phyloP scores from a whole-genome alignment of 2,888 invertebrate genomes.

The Spilarctia lutea region DNA sequence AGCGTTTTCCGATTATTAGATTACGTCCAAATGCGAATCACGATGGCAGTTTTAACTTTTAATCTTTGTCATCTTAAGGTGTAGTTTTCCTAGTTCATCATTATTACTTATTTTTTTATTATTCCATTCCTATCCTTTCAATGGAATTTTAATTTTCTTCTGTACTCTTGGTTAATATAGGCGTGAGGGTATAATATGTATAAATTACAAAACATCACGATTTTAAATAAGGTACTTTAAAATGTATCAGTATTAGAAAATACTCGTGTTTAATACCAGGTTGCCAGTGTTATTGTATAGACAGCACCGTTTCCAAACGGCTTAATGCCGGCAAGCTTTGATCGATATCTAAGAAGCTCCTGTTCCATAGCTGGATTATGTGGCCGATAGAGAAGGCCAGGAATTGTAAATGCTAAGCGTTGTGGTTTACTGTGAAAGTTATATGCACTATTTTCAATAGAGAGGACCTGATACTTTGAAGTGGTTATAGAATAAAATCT shows the following conservation, averaged over 20 bases:
- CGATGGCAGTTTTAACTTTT: neutral
- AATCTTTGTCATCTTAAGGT: neutral
- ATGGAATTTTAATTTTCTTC: too few relatives aligned
- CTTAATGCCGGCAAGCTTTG: conserved; percentile 42
- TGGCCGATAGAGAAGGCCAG: conserved; percentile 26
- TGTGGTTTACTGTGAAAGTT: conserved; percentile 14
- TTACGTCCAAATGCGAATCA: neutral
- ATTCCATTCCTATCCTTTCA: too few relatives aligned
- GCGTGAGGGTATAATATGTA: too few relatives aligned
- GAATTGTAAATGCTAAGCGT: conserved; percentile 31
- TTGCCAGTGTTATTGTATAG: conserved; percentile 36
- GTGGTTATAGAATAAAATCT: neutral
- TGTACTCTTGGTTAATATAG: too few relatives aligned
- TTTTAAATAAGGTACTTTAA: neutral
- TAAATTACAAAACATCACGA: neutral
- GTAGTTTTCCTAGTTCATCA: neutral
- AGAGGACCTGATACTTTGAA: conserved; percentile 4
- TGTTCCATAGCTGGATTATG: conserved; percentile 39
- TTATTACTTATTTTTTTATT: neutral
- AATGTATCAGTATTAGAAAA: neutral
- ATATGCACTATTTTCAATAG: neutral
- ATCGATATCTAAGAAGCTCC: conserved; percentile 46
- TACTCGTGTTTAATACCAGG: neutral
- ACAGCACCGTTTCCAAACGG: conserved; percentile 36
- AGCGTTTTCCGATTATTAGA: neutral